Base-by-base conservation (phyloP, 2,888 invertebrate genomes). In the Magallana nippona region DNA sequence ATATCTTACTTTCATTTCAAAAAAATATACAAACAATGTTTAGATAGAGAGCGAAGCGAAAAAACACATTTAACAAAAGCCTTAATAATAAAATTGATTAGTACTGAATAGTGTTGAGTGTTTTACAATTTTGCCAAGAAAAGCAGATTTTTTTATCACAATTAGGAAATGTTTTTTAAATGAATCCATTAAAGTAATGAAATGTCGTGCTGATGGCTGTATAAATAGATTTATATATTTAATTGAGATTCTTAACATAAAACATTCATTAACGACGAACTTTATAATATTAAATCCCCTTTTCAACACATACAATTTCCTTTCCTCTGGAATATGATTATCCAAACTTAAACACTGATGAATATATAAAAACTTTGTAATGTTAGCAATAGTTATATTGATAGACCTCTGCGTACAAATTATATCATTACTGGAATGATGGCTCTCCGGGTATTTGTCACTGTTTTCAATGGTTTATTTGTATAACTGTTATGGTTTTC, bases 241-340 rank as follows among this genome's bases (percentile, higher is more conserved):
- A 71, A 71, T 71, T 71, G 32, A 17, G 71, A 71, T 71, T 71
- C 71, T 27, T 27, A 15, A 27, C 71, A 71, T 71, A 71, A 71
- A 22, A 71, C 22, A 22, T 71, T 13, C 27, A 71, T 71, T 71
- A 71, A 71, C 13, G 19, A 22, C 19, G 11, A 71, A 15, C 32
- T 27, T 27, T 11, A 1, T 11, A 71, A 71, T 11, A 27, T 71
- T 11, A 2, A 27, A 71, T 27, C 71, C 13, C 22, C 32, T 71
- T 71, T 15, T 71, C 71, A 71, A 13, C 71, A 15, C 32, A 8
- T 32, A 32, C 27, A 5, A 71, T 71, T 71, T 71, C 71, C 15
- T 71, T 71, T 71, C 32, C 44, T 44, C 44, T 44, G 44, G 44
- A 44, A 44, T 44, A 44, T 44, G 44, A 44, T 44, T 44, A 44